phyloP scores from a whole-genome alignment of 2,888 invertebrate species.

The Congeria kusceri region DNA sequence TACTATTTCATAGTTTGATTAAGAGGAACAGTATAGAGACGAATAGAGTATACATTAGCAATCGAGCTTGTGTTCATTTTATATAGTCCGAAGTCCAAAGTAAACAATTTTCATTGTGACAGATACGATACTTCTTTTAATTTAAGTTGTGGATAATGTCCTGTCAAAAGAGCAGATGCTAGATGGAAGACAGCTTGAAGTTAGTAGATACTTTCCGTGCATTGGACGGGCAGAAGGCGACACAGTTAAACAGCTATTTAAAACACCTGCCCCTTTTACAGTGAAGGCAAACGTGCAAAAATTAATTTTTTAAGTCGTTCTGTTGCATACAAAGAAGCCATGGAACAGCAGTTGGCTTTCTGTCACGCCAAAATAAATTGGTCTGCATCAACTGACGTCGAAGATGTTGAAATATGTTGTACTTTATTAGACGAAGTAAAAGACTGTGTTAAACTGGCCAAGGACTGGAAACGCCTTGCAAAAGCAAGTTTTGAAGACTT shows the following conservation, averaged over 20 bases:
- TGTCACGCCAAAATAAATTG: background rate
- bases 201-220: too few species aligned
- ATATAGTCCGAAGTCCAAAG: too few species aligned
- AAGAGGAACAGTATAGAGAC: too few species aligned
- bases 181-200: too few species aligned
- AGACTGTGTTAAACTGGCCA: conserved; percentile 5
- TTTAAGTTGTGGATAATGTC: too few species aligned
- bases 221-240: background rate
- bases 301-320: background rate
- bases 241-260: background rate
- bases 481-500: background rate
- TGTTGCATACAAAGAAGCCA: background rate
- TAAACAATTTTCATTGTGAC: too few species aligned
- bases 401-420: background rate
- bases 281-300: background rate
- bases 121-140: too few species aligned
- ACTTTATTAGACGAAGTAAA: background rate
- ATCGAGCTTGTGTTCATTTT: too few species aligned
- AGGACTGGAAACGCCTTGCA: background rate
- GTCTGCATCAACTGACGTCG: background rate
- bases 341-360: background rate
- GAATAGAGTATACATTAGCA: too few species aligned
- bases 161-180: too few species aligned
- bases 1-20: too few species aligned
- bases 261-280: background rate